These are phyloP conservation scores for Danio choprae DNA, from an alignment of 2,797 vertebrate genomes.

Conservation along the genomic window DNA sequence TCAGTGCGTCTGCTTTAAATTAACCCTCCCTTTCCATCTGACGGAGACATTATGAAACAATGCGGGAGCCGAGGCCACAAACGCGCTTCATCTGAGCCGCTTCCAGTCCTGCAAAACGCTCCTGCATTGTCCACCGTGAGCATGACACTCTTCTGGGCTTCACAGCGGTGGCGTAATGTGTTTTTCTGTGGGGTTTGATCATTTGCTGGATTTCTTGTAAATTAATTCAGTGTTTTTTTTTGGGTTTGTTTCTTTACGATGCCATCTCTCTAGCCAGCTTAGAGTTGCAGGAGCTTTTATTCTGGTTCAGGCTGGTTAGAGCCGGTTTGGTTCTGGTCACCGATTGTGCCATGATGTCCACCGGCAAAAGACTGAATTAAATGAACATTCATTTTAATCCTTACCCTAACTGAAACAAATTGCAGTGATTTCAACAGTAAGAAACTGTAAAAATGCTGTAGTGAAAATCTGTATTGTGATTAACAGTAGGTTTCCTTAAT, in stretches of 20 bases:
- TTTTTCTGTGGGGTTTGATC: background rate
- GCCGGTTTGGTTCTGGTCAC: background rate
- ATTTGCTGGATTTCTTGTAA: background rate
- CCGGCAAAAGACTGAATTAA: background rate
- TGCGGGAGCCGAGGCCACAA: conserved; percentile 57
- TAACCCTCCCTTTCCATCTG: conserved; percentile 68
- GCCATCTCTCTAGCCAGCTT: background rate
- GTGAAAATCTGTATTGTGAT: no score
- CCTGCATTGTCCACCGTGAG: background rate
- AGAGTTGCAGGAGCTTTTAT: background rate
- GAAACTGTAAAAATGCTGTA: no score
- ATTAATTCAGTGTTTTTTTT: background rate
- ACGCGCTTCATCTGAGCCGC: background rate
- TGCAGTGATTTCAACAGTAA: no score
- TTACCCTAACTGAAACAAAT: no score
- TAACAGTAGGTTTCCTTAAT: no score
- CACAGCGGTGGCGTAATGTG: background rate
- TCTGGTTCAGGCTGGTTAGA: background rate
- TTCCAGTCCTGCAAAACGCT: background rate
- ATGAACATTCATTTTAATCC: no score
- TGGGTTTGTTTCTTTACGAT: background rate
- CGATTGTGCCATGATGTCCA: background rate
- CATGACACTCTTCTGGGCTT: background rate
- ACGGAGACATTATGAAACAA: conserved; percentile 67
- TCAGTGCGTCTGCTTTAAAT: conserved; percentile 74